These are phyloP conservation scores for Eurystomus gularis DNA, from an alignment of 2,113 vertebrate species.

Conservation along the genomic window DNA sequence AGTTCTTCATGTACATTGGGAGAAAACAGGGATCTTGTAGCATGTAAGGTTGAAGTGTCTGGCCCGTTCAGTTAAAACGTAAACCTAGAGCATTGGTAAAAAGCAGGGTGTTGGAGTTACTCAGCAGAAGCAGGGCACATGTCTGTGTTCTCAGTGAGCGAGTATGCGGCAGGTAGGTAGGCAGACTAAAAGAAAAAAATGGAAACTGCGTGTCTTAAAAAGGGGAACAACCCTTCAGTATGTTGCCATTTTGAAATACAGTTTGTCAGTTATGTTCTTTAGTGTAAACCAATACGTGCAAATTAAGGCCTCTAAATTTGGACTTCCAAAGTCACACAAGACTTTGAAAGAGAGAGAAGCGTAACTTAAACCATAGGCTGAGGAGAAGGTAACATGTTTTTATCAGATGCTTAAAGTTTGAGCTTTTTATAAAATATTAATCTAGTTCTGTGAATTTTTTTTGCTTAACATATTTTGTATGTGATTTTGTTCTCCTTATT, in stretches of 20 bases:
- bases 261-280: not conserved
- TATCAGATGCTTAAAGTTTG: slow-evolving; percentile 32
- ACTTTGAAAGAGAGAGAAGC: not conserved
- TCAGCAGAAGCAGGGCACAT: not conserved
- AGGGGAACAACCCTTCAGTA: not conserved
- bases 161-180: not conserved
- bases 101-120: not conserved
- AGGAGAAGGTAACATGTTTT: slow-evolving; percentile 11
- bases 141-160: not conserved
- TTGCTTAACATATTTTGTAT: slow-evolving; percentile 46
- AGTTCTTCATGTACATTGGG: not conserved
- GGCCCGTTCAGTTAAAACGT: not conserved
- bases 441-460: slow-evolving; percentile 40
- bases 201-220: not conserved
- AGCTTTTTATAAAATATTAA: slow-evolving; percentile 44
- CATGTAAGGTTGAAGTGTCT: not conserved
- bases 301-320: not conserved
- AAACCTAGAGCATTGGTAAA: not conserved
- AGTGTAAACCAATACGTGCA: not conserved
- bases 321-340: not conserved
- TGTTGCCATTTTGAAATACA: not conserved
- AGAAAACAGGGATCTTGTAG: not conserved
- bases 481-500: slow-evolving; percentile 33
- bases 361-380: not conserved
- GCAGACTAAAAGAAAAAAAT: not conserved